Conservation (phyloP, 2,888 invertebrate genomes). For the Diadegma fenestrale region DNA sequence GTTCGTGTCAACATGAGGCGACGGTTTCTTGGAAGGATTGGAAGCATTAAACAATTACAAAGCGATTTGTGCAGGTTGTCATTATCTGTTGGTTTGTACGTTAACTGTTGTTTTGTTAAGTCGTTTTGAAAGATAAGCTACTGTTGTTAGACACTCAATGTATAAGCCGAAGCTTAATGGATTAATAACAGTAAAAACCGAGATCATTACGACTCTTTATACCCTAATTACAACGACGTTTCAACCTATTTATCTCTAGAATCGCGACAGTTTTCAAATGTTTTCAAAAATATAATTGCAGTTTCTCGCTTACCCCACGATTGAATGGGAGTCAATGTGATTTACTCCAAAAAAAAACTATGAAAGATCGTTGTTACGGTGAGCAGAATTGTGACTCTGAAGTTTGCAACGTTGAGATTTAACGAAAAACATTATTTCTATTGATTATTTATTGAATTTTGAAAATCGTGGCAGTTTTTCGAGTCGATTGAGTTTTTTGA, state of each 20-base stretch:
- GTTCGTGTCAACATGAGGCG: background rate
- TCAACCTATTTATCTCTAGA: background rate
- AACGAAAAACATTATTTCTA: too few species aligned
- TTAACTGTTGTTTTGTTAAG: background rate
- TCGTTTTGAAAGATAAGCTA: background rate
- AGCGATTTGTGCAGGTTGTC: background rate
- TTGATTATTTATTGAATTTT: too few species aligned
- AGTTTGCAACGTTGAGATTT: too few species aligned
- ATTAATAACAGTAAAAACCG: constrained; percentile 15
- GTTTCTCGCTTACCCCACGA: background rate
- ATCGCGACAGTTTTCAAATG: background rate
- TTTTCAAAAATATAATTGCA: background rate
- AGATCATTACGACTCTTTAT: background rate
- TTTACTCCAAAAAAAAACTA: background rate
- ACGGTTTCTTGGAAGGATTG: background rate
- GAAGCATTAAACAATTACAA: background rate
- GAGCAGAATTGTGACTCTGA: too few species aligned
- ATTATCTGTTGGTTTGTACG: background rate
- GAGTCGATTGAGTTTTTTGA: too few species aligned
- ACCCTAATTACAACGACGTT: background rate
- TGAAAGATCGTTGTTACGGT: background rate
- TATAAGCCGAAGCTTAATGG: background rate
- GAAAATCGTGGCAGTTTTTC: too few species aligned
- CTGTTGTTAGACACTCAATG: background rate
- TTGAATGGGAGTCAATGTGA: background rate